These are phyloP conservation scores for Bombus cullumanus DNA, from an alignment of 1,140 invertebrate species.

Conservation along the genomic window DNA sequence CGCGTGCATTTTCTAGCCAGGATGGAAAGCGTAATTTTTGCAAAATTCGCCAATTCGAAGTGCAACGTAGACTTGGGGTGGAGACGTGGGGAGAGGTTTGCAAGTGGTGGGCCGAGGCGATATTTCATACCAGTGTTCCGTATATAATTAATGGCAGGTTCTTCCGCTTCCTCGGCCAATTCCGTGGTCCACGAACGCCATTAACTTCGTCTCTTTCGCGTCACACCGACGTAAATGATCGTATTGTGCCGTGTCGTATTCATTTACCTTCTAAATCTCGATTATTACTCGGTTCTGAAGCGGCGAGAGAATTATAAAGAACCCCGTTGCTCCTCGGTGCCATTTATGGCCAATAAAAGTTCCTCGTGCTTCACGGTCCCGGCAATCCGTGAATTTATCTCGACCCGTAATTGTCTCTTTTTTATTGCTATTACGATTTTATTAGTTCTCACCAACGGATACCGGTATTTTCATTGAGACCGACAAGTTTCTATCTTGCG, in stretches of 20 bases:
- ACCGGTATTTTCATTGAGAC: neutral
- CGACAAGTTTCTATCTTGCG: neutral
- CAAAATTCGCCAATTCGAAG: neutral
- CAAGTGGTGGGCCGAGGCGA: neutral
- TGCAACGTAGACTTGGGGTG: neutral
- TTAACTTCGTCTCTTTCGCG: conserved; percentile 34
- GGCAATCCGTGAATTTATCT: conserved; percentile 6
- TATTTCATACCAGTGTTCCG: conserved; percentile 51
- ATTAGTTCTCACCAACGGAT: neutral
- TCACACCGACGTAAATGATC: conserved; percentile 18
- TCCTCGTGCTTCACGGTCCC: neutral
- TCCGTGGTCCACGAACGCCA: conserved; percentile 30
- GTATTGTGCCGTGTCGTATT: conserved; percentile 22
- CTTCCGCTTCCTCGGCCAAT: conserved; percentile 52
- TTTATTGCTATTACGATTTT: neutral
- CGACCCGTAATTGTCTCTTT: conserved; percentile 4
- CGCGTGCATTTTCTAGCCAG: neutral
- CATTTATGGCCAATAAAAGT: conserved; percentile 25
- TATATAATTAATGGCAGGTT: conserved; percentile 52
- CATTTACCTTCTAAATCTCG: conserved; percentile 23
- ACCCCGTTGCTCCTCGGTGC: neutral
- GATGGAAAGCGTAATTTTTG: conserved; percentile 16
- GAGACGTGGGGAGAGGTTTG: neutral
- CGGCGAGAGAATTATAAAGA: conserved; percentile 7
- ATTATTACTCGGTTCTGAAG: conserved; percentile 13